phyloP scores from a whole-genome alignment of 2,113 vertebrate genomes.

The Noctilio leporinus region DNA sequence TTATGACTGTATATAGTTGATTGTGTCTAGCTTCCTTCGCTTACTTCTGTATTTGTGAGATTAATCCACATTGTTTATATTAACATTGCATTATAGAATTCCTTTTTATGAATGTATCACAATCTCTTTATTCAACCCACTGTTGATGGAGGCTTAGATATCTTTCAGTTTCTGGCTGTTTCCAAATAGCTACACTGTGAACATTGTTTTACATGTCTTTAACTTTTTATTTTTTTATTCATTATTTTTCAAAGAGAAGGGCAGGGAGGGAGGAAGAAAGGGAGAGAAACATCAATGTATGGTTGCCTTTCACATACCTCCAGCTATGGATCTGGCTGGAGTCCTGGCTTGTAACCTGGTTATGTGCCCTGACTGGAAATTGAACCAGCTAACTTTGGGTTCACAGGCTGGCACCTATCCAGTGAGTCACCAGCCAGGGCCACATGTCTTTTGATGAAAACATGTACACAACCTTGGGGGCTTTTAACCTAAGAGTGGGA shows the following conservation, averaged over 20 bases:
- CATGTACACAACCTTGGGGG: no score
- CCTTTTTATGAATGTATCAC: neutral
- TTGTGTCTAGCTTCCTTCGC: neutral
- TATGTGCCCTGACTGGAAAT: no score
- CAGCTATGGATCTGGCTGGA: no score
- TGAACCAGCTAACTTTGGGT: no score
- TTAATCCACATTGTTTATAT: neutral
- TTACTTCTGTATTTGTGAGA: neutral
- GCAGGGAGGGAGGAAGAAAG: no score
- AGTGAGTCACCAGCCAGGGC: no score
- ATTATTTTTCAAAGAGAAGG: no score
- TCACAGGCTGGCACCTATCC: no score
- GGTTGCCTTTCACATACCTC: no score
- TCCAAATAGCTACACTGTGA: neutral
- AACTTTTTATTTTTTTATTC: no score
- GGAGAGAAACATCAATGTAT: no score
- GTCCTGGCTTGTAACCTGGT: no score
- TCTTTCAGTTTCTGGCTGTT: neutral
- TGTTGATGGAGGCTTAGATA: neutral
- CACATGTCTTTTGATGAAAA: neutral
- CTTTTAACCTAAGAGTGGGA: neutral
- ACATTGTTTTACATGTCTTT: neutral
- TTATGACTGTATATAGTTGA: neutral
- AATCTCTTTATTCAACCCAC: neutral
- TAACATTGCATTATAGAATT: accelerated